A percentile compares a stretch with the other conserved stretches of the same genome.
Conservation (phyloP, 2,888 invertebrate species). For the Myathropa florea region DNA sequence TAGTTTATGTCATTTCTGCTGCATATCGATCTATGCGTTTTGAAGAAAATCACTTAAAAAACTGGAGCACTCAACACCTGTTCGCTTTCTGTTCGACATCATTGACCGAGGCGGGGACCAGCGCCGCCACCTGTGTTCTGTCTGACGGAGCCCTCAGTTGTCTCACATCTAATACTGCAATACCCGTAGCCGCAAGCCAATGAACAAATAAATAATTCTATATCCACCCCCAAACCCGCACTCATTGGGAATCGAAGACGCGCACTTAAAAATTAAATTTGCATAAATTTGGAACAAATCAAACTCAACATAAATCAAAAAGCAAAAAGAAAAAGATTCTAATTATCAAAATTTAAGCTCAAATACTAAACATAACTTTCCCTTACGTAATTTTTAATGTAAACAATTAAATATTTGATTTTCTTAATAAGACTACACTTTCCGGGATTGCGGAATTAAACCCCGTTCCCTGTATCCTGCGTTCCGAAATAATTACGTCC, state of each 20-base stretch:
- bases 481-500: slow-evolving; percentile 46
- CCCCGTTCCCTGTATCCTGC: slow-evolving; percentile 37
- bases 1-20: too few relatives aligned
- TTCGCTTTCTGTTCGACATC: too few relatives aligned
- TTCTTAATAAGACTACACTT: slow-evolving; percentile 14
- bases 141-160: too few relatives aligned
- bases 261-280: background rate
- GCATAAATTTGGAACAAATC: background rate
- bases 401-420: slow-evolving; percentile 10
- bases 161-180: too few relatives aligned
- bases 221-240: background rate
- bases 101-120: too few relatives aligned
- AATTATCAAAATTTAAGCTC: slow-evolving; percentile 2
- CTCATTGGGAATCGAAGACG: background rate
- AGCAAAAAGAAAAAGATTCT: background rate
- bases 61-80: too few relatives aligned
- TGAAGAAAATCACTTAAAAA: too few relatives aligned
- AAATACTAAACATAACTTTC: slow-evolving; percentile 4
- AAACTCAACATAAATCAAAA: background rate
- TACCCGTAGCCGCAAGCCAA: too few relatives aligned
- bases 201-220: too few relatives aligned
- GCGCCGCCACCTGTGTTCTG: too few relatives aligned
- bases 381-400: background rate
- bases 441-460: slow-evolving; percentile 20
- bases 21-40: too few relatives aligned